Evolutionary conservation across 2,797 vertebrate genomes (phyloP).

Genomic region (Ceyx erithaca): DNA sequence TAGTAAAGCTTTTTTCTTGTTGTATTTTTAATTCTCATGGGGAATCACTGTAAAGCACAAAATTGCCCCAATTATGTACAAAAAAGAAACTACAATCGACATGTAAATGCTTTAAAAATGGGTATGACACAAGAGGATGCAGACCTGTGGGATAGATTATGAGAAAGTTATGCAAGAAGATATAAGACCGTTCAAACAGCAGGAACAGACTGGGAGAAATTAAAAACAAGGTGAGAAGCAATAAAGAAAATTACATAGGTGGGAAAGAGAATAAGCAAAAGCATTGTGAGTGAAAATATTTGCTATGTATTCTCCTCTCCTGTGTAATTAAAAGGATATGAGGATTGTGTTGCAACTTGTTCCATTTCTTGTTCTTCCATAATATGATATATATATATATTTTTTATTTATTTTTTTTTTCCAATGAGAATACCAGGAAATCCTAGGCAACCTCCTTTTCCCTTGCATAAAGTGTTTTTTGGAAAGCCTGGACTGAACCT

Average conservation of each 20-base stretch:
- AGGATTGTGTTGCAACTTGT: not conserved
- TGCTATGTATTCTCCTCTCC: not conserved
- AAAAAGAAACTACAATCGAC: not conserved
- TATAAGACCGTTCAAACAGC: not conserved
- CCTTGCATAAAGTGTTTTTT: not conserved
- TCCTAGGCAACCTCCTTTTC: not conserved
- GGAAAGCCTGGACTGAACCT: not conserved
- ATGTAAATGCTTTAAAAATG: not conserved
- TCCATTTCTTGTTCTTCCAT: not conserved
- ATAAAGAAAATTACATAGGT: not conserved
- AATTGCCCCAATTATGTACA: not conserved
- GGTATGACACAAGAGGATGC: not conserved
- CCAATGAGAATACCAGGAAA: not conserved
- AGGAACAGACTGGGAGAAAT: not conserved
- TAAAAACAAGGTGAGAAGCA: not conserved
- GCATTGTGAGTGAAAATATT: not conserved
- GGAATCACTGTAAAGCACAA: not conserved
- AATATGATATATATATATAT: not conserved
- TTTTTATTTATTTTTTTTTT: not conserved
- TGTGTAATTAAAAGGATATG: not conserved
- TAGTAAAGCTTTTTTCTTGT: not conserved
- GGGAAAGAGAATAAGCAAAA: not conserved
- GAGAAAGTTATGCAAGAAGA: not conserved
- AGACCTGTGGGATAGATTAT: not conserved
- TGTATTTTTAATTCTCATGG: not conserved